Base-by-base conservation (phyloP, 2,113 vertebrate species). In the Paramisgurnus dabryanus region DNA sequence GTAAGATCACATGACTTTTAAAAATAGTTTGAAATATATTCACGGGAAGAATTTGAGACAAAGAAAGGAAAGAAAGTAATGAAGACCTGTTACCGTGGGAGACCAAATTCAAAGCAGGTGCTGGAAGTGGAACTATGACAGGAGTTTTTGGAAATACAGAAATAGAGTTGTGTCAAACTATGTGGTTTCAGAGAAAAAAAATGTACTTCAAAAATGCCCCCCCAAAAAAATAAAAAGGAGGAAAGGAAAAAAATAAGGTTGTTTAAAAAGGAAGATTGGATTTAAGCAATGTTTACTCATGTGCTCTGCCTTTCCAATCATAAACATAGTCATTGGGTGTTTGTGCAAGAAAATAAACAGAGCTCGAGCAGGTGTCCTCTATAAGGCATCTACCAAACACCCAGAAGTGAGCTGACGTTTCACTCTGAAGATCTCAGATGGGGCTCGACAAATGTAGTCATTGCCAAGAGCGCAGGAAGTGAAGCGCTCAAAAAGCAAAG, bases 351-450 rank as follows among this genome's bases (percentile, higher is more conserved):
- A 82, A 80, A 18, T 66, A 73, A 89, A 76, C 80, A 87, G 87
- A 75, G 77, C 80, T 78, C 40, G 60, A 83, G 84, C 91, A 93
- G 93, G 93, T 93, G 93, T 90, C 86, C 83, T 84, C 83, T 80
- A 22, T 22, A 81, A 45, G 82, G 80, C 83, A 80, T 82, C 85
- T 45, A 85, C 70, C 63, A 85, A 87, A 86, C 78, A 85, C 73
- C 83, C 87, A 67, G 60, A 49, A 67, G 67, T 55, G 22, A 66
- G 63, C 64, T 57, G 47, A 22, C 68, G 79, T 60, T 71, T 61
- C 65, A 47, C 47, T 74, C 61, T 63, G 78, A 67, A 49, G 61
- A 47, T 57, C 85, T 87, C 81, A 80, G 85, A 87, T 66, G 67
- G 87, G 64, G 57, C 83, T 82, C 69, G 82, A 73, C 86, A 82